Conservation (phyloP, 2,888 invertebrate species). For the Epinotia bilunana region DNA sequence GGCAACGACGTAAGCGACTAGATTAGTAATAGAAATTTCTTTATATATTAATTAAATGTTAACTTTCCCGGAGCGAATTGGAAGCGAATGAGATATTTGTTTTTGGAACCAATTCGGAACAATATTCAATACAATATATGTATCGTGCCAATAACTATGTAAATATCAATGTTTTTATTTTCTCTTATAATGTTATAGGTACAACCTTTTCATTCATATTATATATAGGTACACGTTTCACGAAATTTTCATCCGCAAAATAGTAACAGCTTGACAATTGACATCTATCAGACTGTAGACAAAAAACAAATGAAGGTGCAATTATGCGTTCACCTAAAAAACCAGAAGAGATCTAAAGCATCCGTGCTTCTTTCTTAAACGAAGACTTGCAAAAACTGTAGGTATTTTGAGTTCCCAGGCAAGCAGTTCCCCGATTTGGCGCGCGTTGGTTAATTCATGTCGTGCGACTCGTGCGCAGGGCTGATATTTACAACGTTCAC, state of each 20-base stretch:
- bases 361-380: constrained; percentile 6
- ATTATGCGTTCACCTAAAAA: constrained; percentile 18
- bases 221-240: too few relatives aligned
- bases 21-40: constrained; percentile 10
- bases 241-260: too few relatives aligned
- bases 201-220: too few relatives aligned
- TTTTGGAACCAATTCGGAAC: not conserved
- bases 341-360: constrained; percentile 8
- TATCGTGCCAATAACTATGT: not conserved
- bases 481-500: not conserved
- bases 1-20: not conserved
- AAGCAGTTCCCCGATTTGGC: constrained; percentile 19
- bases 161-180: too few relatives aligned
- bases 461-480: constrained; percentile 46
- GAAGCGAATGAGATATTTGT: not conserved
- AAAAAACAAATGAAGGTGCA: constrained; percentile 8
- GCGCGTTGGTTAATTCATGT: constrained; percentile 29
- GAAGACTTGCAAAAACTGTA: constrained; percentile 3
- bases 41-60: not conserved
- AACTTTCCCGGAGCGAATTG: not conserved
- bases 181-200: too few relatives aligned
- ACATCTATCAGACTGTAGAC: not conserved
- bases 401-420: constrained; percentile 23
- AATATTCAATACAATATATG: not conserved
- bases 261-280: too few relatives aligned